Percentiles rank a stretch among this genome's conserved stretches.
Evolutionary conservation across 1,140 invertebrate genomes (phyloP).

Genomic region (Magallana ariakensis): DNA sequence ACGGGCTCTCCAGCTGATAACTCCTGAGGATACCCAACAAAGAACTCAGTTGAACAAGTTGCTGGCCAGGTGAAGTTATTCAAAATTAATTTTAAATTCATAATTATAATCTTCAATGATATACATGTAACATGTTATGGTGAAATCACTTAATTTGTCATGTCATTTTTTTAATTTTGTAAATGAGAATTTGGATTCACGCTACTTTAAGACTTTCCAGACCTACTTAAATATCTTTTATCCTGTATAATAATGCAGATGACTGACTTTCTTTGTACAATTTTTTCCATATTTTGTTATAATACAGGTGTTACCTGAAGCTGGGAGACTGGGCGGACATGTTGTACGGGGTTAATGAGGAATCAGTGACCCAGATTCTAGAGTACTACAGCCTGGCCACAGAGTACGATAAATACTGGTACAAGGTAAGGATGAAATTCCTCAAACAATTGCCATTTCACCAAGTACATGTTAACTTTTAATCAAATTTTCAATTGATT

Average conservation of each 20-base stretch:
- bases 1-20: constrained; percentile 80
- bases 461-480: no score
- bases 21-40: constrained; percentile 69
- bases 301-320: constrained; percentile 77
- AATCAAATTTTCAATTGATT: no score
- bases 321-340: constrained; percentile 78
- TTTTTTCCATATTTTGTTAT: no score
- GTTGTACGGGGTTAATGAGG: constrained; percentile 72
- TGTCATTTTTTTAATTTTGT: no score
- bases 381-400: constrained; percentile 92
- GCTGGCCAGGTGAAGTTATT: constrained; percentile 83
- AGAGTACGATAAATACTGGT: constrained; percentile 88
- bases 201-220: background rate
- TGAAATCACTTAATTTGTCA: no score
- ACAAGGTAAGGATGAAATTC: constrained; percentile 78
- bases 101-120: background rate
- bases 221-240: background rate
- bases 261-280: no score
- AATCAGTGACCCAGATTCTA: constrained; percentile 83
- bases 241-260: no score
- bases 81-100: no score
- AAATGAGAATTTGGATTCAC: no score
- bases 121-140: background rate
- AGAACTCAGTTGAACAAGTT: constrained; percentile 81
- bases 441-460: no score